Evolutionary conservation across 2,888 invertebrate species (phyloP), one percentile per base, ranked within the genome.

Genomic region (Trachelus stipa): DNA sequence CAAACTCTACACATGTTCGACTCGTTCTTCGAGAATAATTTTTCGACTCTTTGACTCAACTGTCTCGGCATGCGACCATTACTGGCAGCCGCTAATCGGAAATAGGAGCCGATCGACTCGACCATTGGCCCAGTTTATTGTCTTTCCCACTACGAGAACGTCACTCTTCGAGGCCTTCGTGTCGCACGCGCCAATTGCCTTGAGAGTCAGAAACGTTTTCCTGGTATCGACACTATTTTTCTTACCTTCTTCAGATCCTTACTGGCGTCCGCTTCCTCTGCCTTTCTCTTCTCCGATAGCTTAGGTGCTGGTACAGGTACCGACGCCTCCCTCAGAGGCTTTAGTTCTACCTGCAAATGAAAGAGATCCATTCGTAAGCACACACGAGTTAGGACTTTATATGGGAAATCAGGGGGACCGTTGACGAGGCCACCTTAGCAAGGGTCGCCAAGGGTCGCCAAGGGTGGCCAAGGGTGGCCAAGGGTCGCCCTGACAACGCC

Each of bases 241-340:
- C 92, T 91, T 92, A 96, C 97, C 95, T 97, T 97, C 93, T 97
- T 97, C 87, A 97, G 94, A 92, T 97, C 97, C 91, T 96, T 96
- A 90, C 95, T 95, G 84, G 95, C 94, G 83, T 97, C 96, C 3
- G 94, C 94, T 87, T 97, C 96, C 88, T 96, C 96, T 23, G 96
- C 96, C 93, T 97, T 97, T 86, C 97, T 93, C 90, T 97, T 97
- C 90, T 96, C 97, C 76, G 95, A 94, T 84, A 91, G 86, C 84
- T 91, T 91, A 73, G 90, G 88, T 77, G 90, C 85, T 77, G 90
- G 89, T 23, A 90, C 88, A 31, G 89, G 87, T 81, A 90, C 89
- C 78, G 88, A 83, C 71, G 91, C 85, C 81, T 91, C 91, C 35
- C 91, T 85, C 73, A 91, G 84, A 11, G 91, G 91, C 81, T 91